A percentile compares a stretch with the other conserved stretches of the same genome.
Evolutionary conservation across 2,888 invertebrate species (phyloP).

Genomic region (Apomyelois bistriatella): DNA sequence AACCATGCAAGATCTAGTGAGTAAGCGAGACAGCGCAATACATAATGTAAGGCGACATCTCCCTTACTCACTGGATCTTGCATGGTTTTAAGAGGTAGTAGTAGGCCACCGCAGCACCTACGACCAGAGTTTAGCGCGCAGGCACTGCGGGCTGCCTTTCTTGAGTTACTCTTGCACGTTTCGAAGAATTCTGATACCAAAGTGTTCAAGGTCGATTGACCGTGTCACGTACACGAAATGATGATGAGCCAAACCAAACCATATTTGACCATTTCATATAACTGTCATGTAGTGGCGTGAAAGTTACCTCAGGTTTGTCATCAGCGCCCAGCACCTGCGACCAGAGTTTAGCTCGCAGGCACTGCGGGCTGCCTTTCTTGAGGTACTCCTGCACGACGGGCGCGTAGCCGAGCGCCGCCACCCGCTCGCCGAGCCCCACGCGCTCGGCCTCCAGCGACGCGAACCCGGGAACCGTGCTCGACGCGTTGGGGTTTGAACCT

Average conservation of each 20-base stretch:
- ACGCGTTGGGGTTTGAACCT: conserved; percentile 83
- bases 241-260: too few relatives aligned
- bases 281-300: too few relatives aligned
- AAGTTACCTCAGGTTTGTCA: conserved; percentile 81
- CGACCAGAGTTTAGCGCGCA: conserved; percentile 92
- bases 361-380: conserved; percentile 90
- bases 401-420: conserved; percentile 88
- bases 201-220: too few relatives aligned
- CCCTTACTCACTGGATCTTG: too few relatives aligned
- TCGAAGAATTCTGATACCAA: too few relatives aligned
- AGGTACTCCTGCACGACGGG: conserved; percentile 94
- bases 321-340: conserved; percentile 91
- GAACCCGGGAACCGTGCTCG: conserved; percentile 75
- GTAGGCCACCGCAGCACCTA: too few relatives aligned
- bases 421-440: conserved; percentile 86
- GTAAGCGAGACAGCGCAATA: too few relatives aligned
- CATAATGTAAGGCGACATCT: too few relatives aligned
- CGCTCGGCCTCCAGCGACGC: conserved; percentile 84
- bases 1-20: too few relatives aligned
- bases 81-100: too few relatives aligned
- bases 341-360: conserved; percentile 91
- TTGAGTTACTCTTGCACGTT: conserved; percentile 95
- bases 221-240: too few relatives aligned
- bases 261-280: too few relatives aligned
- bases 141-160: conserved; percentile 88